Evolutionary conservation across 1,140 invertebrate species (phyloP).

Genomic region (Aphis craccivora): DNA sequence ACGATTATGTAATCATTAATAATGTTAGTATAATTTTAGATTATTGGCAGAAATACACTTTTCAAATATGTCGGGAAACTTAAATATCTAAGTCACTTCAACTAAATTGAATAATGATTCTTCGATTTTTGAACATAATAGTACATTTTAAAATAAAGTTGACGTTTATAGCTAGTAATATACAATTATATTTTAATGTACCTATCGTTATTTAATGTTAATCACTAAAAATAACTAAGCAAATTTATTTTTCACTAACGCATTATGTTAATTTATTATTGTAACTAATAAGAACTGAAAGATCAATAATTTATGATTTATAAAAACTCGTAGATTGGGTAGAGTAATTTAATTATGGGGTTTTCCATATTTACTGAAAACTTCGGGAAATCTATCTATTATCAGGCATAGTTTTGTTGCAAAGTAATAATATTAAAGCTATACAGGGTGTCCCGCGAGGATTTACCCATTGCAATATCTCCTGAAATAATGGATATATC

Average conservation of each 20-base stretch:
- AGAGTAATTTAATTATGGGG: not conserved
- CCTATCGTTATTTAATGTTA: not conserved
- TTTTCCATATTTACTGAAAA: not conserved
- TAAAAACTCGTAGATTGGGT: not conserved
- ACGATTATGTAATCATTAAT: not conserved
- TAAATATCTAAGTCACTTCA: not conserved
- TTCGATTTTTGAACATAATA: not conserved
- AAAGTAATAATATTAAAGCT: not conserved
- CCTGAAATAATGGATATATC: no score
- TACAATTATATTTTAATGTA: not conserved
- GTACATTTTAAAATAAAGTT: not conserved
- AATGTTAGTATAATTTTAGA: not conserved
- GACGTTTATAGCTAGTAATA: not conserved
- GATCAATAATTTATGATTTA: not conserved
- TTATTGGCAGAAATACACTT: not conserved
- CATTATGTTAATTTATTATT: not conserved
- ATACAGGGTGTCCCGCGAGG: no score
- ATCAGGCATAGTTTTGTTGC: not conserved
- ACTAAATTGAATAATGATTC: not conserved
- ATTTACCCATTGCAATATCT: no score
- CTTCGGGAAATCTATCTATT: not conserved
- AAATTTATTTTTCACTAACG: not conserved
- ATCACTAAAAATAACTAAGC: not conserved
- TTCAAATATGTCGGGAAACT: not conserved
- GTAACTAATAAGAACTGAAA: not conserved